These are phyloP conservation scores for Cotesia congregata DNA, from an alignment of 2,888 invertebrate species.

Conservation along the genomic window DNA sequence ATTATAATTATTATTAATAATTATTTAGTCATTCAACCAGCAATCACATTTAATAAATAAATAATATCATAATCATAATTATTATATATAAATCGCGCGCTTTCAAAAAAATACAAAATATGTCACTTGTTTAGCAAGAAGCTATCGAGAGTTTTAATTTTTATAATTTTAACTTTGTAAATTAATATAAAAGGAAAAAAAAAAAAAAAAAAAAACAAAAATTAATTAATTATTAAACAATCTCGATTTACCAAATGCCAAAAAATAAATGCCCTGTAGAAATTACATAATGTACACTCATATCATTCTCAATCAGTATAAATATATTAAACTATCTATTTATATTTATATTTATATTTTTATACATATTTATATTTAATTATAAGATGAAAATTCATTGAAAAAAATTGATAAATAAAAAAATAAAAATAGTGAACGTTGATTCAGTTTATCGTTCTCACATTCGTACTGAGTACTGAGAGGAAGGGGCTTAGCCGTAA, in stretches of 20 bases:
- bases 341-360: no score
- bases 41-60: slow-evolving; percentile 18
- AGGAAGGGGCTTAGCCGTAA: slow-evolving; percentile 27
- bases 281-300: slow-evolving; percentile 30
- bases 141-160: slow-evolving; percentile 31
- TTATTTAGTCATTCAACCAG: slow-evolving; percentile 13
- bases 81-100: not conserved
- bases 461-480: not conserved
- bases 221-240: slow-evolving; percentile 2
- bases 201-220: not conserved
- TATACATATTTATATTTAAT: no score
- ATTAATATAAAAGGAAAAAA: slow-evolving; percentile 14
- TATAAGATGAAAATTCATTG: no score
- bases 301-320: slow-evolving; percentile 12
- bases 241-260: slow-evolving; percentile 18
- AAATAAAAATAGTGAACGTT: not conserved
- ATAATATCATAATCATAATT: slow-evolving; percentile 53
- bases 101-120: slow-evolving; percentile 55
- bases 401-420: not conserved
- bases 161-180: slow-evolving; percentile 13
- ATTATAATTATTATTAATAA: slow-evolving; percentile 52
- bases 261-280: slow-evolving; percentile 33
- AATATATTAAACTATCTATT: not conserved
- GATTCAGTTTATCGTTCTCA: no score
- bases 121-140: slow-evolving; percentile 60